Evolutionary conservation across 2,888 invertebrate genomes (phyloP), one percentile per base, ranked within the genome.

Genomic region (Eubasilissa splendida): DNA sequence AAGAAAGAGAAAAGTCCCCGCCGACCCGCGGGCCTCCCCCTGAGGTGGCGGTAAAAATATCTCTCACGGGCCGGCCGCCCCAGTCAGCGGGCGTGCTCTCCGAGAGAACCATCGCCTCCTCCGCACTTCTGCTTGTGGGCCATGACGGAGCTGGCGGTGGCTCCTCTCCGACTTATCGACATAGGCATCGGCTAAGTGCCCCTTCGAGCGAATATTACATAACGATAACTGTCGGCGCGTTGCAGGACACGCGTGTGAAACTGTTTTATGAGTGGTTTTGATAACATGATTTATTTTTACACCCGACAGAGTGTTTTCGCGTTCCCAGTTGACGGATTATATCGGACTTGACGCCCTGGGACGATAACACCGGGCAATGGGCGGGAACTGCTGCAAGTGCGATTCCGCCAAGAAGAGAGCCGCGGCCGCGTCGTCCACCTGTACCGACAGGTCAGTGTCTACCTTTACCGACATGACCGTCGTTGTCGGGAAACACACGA

Each of bases 351-450:
- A 33, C 56, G 56, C 58, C 33, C 66, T 52, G 75, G 71, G 54
- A 14, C 52, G 71, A 33, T 76, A 76, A 66, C 53, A 52, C 59
- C 63, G 2, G 42, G n/a, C 12, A 8, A 92, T 92, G 92, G 92
- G 92, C 86, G 91, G 91, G 87, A 91, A 91, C 87, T 92, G 92
- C 88, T 92, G 92, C 88, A 92, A 92, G 86, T 91, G 91, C 86
- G 91, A 91, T 86, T 89, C 90, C 84, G 89, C 90, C 84, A 85
- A 86, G 82, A 88, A 88, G 85, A 87, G 88, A 84, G 88, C 89
- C 79, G 79, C 83, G n/a, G 85, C 89, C 85, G 87, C 89, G 85
- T 73, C 73, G 60, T 91, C 91, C 77, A 89, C 88, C 85, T 91
- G 90, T 88, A 88, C 86, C 33, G 79, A 79, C 89, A 90, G 90